A percentile compares a stretch with the other conserved stretches of the same genome.
Conservation (phyloP, 1,140 invertebrate genomes). For the Drosophila busckii region DNA sequence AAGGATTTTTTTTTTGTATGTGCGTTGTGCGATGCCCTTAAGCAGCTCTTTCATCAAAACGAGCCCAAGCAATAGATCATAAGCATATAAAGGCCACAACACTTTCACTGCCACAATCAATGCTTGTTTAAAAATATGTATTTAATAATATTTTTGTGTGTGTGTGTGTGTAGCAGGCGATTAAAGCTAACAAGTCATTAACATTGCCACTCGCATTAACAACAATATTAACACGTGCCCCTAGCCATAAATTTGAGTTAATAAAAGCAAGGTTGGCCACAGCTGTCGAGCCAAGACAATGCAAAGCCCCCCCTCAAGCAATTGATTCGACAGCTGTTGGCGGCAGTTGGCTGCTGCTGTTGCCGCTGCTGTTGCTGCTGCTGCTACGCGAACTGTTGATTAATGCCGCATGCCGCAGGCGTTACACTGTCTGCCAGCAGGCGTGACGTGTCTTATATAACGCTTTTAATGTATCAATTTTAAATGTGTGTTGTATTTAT, state of each 20-base stretch:
- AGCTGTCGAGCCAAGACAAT: conserved; percentile 52
- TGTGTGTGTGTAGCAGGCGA: conserved; percentile 31
- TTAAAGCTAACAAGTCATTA: conserved; percentile 60
- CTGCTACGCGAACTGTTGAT: conserved; percentile 1
- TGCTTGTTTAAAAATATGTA: conserved; percentile 35
- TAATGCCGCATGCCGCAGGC: conserved; percentile 1
- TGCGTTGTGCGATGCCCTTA: conserved; percentile 49
- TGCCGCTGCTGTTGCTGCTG: conserved; percentile 9
- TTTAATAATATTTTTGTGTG: conserved; percentile 42
- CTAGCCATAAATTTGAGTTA: conserved; percentile 42
- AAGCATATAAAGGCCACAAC: conserved; percentile 8
- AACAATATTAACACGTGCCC: conserved; percentile 53
- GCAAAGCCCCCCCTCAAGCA: conserved; percentile 24
- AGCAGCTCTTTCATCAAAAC: conserved; percentile 27
- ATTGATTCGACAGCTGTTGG: conserved; percentile 18
- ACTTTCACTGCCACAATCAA: conserved; percentile 56
- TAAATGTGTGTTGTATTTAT: conserved; percentile 23
- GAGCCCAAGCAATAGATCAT: conserved; percentile 31
- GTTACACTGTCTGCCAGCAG: too few relatives aligned
- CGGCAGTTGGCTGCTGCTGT: conserved; percentile 14
- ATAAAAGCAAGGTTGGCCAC: conserved; percentile 57
- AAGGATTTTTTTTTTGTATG: conserved; percentile 67
- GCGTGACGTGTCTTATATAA: too few relatives aligned
- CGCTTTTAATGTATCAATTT: background rate
- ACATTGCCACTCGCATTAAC: too few relatives aligned